Conservation (phyloP, 2,888 invertebrate genomes). For the Oeneis ivallda region DNA sequence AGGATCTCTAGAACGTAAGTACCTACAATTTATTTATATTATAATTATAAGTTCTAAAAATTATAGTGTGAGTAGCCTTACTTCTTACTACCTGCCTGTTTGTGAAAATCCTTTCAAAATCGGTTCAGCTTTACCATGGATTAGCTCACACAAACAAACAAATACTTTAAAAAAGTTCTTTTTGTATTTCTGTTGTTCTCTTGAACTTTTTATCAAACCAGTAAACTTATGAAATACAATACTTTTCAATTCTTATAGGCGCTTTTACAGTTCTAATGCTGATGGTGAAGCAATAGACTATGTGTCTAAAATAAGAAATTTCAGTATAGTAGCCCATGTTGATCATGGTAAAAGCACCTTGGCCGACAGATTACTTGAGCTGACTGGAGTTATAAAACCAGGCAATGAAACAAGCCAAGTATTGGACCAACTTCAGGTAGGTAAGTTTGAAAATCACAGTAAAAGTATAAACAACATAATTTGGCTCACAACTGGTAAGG, state of each 20-base stretch:
- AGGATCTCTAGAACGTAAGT: slow-evolving; percentile 31
- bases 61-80: too few relatives aligned
- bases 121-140: too few relatives aligned
- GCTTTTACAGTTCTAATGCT: slow-evolving; percentile 52
- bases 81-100: too few relatives aligned
- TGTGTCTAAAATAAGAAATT: slow-evolving; percentile 88
- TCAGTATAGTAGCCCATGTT: slow-evolving; percentile 99
- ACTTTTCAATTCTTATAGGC: slow-evolving; percentile 31
- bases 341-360: slow-evolving; percentile 99
- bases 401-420: slow-evolving; percentile 86
- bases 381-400: slow-evolving; percentile 90
- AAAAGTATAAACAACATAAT: too few relatives aligned
- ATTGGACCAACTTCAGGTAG: slow-evolving; percentile 87
- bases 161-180: too few relatives aligned
- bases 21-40: background rate
- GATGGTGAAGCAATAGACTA: slow-evolving; percentile 46
- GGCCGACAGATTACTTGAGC: slow-evolving; percentile 96
- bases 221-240: too few relatives aligned
- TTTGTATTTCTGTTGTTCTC: too few relatives aligned
- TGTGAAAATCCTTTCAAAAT: too few relatives aligned
- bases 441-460: slow-evolving; percentile 17
- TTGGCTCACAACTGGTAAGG: too few relatives aligned
- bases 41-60: too few relatives aligned
- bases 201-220: too few relatives aligned
- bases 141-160: too few relatives aligned